Conservation (phyloP, 2,797 vertebrate genomes). For the Taenioides sp. region DNA sequence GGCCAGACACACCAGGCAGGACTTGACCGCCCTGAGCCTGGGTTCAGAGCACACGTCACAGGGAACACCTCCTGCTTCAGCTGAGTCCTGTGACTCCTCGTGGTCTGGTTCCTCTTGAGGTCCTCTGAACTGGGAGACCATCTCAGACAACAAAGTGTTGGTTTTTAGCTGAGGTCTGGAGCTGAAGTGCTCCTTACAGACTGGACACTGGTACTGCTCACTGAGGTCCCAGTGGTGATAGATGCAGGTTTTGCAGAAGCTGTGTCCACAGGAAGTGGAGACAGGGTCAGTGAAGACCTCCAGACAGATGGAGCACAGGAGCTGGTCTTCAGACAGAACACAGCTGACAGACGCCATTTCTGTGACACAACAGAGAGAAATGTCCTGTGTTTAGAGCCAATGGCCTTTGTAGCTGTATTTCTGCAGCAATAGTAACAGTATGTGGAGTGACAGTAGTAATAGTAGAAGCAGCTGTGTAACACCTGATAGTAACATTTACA, state of each 20-base stretch:
- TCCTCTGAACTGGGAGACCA: conserved; percentile 5
- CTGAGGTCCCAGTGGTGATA: conserved; percentile 39
- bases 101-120: neutral
- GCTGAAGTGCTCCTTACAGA: conserved; percentile 4
- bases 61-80: conserved; percentile 4
- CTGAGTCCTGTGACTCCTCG: neutral
- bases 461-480: neutral
- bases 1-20: conserved; percentile 15
- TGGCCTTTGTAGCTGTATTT: neutral
- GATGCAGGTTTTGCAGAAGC: conserved; percentile 72
- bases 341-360: conserved; percentile 17
- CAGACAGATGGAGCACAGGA: conserved; percentile 63
- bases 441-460: neutral
- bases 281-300: conserved; percentile 51
- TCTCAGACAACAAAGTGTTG: conserved; percentile 1
- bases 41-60: conserved; percentile 3
- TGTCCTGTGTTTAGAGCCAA: too few relatives aligned
- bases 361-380: neutral
- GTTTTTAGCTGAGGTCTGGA: conserved; percentile 4
- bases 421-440: neutral
- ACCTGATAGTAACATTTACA: neutral
- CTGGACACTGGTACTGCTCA: conserved; percentile 1
- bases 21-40: conserved; percentile 5
- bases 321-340: conserved; percentile 55
- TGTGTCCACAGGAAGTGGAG: conserved; percentile 69